phyloP scores from a whole-genome alignment of 2,113 vertebrate genomes.

The Rhipidura dahli region DNA sequence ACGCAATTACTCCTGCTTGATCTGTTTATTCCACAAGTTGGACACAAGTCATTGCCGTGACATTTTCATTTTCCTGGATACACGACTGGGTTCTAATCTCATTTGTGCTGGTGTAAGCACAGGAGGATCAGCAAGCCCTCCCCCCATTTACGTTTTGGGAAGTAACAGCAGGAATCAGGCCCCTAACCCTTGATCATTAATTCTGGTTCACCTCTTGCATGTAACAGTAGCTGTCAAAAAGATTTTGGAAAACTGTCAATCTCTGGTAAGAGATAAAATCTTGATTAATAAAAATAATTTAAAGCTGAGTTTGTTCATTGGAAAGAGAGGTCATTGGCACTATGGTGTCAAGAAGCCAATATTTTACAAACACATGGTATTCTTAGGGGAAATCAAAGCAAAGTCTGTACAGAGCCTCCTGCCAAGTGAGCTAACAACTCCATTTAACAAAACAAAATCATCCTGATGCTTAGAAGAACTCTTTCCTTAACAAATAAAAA shows the following conservation, averaged over 20 bases:
- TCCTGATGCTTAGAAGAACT: neutral
- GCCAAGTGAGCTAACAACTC: constrained; percentile 50
- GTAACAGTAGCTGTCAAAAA: constrained; percentile 62
- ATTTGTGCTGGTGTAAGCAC: constrained; percentile 16
- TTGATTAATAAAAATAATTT: constrained; percentile 71
- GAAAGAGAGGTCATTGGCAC: constrained; percentile 56
- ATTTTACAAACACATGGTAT: constrained; percentile 58
- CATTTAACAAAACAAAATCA: constrained; percentile 54
- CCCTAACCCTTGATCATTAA: constrained; percentile 46
- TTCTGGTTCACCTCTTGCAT: constrained; percentile 52
- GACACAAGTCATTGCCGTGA: constrained; percentile 52
- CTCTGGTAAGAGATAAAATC: constrained; percentile 64
- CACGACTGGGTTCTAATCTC: neutral
- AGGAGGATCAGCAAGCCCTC: neutral
- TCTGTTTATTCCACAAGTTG: constrained; percentile 65
- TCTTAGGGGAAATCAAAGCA: constrained; percentile 53
- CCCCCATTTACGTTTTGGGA: neutral
- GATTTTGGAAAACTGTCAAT: constrained; percentile 63
- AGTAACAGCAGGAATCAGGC: constrained; percentile 6
- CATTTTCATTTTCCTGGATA: constrained; percentile 64
- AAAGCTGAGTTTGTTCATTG: constrained; percentile 57
- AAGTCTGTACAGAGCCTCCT: constrained; percentile 29
- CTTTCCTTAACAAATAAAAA: constrained; percentile 26
- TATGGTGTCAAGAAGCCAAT: constrained; percentile 33
- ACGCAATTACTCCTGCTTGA: constrained; percentile 61